Percentiles rank a stretch among this genome's conserved stretches.
phyloP scores from a whole-genome alignment of 2,888 invertebrate species.

The Lasioglossum oenotherae region DNA sequence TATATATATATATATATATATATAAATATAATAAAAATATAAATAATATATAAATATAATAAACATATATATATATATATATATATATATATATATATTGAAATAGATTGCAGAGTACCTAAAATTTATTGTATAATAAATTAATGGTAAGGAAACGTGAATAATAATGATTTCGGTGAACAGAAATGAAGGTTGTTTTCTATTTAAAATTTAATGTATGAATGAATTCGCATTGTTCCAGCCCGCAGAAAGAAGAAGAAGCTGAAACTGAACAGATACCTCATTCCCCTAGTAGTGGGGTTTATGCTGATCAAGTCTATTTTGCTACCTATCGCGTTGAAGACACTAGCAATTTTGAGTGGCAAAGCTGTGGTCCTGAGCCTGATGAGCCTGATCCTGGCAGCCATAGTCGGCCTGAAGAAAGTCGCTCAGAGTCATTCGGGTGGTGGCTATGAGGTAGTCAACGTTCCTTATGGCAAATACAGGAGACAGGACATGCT shows the following conservation, averaged over 20 bases:
- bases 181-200: too few relatives aligned
- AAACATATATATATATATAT: too few relatives aligned
- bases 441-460: slow-evolving; percentile 68
- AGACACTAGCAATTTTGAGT: slow-evolving; percentile 89
- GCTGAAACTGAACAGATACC: slow-evolving; percentile 85
- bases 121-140: too few relatives aligned
- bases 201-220: too few relatives aligned
- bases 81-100: neutral
- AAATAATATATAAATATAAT: too few relatives aligned
- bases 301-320: slow-evolving; percentile 88
- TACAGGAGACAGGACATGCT: slow-evolving; percentile 79
- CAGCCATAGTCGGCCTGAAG: slow-evolving; percentile 87
- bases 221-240: slow-evolving; percentile 58
- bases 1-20: neutral
- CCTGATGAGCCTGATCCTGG: slow-evolving; percentile 86
- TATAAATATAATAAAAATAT: too few relatives aligned
- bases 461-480: slow-evolving; percentile 73
- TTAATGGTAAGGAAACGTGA: too few relatives aligned
- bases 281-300: slow-evolving; percentile 88
- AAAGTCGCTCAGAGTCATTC: slow-evolving; percentile 83
- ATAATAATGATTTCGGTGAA: too few relatives aligned
- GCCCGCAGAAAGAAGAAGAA: slow-evolving; percentile 80
- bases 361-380: slow-evolving; percentile 86
- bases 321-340: slow-evolving; percentile 88
- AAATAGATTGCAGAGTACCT: neutral